Conservation (phyloP, 2,888 invertebrate species). For the Rotaria sp. region DNA sequence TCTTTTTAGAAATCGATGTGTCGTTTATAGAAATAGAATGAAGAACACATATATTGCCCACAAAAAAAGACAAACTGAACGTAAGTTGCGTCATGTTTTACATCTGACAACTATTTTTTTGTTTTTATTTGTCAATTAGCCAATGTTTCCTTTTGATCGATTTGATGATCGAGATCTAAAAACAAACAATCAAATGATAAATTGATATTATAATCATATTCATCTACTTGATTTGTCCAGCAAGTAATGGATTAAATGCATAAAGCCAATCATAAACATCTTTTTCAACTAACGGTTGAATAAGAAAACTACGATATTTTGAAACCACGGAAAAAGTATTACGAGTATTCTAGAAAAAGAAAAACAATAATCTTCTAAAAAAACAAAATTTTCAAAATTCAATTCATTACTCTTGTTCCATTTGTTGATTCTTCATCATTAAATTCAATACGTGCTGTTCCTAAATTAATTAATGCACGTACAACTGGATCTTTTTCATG, state of each 20-base stretch:
- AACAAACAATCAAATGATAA: not conserved
- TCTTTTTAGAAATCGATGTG: no score
- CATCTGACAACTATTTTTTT: not conserved
- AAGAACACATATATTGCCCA: no score
- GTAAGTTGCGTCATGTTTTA: not conserved
- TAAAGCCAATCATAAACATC: conserved; percentile 99
- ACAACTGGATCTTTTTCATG: conserved; percentile 97
- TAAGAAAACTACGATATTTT: conserved; percentile 87
- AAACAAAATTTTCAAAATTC: not conserved
- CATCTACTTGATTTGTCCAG: conserved; percentile 63
- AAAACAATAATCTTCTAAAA: not conserved
- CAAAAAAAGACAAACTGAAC: no score
- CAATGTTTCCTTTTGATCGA: not conserved
- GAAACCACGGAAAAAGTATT: conserved; percentile 78
- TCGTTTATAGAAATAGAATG: no score
- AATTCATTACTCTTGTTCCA: not conserved
- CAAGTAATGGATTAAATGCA: conserved; percentile 94
- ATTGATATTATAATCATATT: not conserved
- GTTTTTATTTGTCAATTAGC: not conserved
- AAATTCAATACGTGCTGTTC: conserved; percentile 94
- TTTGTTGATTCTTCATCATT: conserved; percentile 67
- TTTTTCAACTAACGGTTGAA: conserved; percentile 90
- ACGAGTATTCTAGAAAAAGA: conserved; percentile 44
- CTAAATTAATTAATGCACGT: conserved; percentile 90
- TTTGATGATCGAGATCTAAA: not conserved